Evolutionary conservation across 2,113 vertebrate species (phyloP), one percentile per base, ranked within the genome.

Genomic region (Nanorana parkeri): DNA sequence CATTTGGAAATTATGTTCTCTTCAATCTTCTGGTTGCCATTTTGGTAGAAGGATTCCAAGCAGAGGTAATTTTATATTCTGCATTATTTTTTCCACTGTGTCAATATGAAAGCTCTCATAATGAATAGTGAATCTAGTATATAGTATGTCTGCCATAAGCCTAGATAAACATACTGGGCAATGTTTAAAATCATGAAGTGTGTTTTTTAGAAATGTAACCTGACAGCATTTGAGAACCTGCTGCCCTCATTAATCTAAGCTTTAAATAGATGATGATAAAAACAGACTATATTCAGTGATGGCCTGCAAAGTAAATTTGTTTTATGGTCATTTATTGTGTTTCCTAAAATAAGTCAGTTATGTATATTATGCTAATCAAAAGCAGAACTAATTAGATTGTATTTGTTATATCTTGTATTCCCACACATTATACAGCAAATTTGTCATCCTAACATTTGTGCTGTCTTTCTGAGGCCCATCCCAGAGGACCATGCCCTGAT

Each of bases 1-100:
- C 97, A 0, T 99, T 99, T 36, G 97, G 97, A 56, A 99, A 99
- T 87, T 99, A 99, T 0, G 97, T 99, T 51, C 96, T 99, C 83
- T 99, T 99, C 87, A 99, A 99, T 88, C 91, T 99, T 75, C 91
- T 99, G 86, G 97, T 99, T 80, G 97, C 97, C 85, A 99, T 99
- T 88, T 89, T 99, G 21, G 97, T 99, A 52, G 97, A 99, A 85
- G 97, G 97, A 20, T 99, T 98, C 85, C 97, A 99, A 91, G 97
- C 97, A 0, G 97, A 99, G 95, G 97, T 97, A 66, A 80, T 28
- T 29, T 3, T 0, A 28, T 67, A 56, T 41, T 36, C 13, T 61
- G 5, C 41, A 29, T 32, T 74, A 21, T 2, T 8, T 61, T 61
- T 41, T 56, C 7, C 11, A 21, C 19, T 36, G 47, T 54, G 7